Base-by-base conservation (phyloP, 2,888 invertebrate genomes). In the Penaeus monodon region DNA sequence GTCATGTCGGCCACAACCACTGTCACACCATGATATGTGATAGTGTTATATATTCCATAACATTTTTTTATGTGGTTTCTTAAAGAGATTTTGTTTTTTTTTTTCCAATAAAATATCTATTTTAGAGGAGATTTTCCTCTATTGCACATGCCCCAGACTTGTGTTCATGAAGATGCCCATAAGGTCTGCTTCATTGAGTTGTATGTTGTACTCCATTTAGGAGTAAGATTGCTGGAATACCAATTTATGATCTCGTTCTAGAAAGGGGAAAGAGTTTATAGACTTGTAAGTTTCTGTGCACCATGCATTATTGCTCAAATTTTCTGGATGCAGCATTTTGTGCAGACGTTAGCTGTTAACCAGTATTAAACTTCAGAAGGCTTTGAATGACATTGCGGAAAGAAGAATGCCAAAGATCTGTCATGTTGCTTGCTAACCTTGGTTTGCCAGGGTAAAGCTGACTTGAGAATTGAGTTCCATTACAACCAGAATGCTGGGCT, bases 1-100 rank as follows among this genome's bases (percentile, higher is more conserved):
- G 86, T 86, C 86, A 86, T 86, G 82, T 73, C 82, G 79, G 86
- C 86, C 86, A 86, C 86, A 86, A 86, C 86, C 86, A 86, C 86
- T 86, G 86, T 86, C 83, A 86, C 83, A 83, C 83, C 83, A 86
- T 86, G 86, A 86, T 82, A 82, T 82, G 86, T 86, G 86, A 86
- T 86, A 86, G 82, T 86, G 83, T 86, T 86, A 86, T 86, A 82
- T 86, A 86, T 86, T 86, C 86, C 86, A 86, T 86, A 74, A 81
- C 80, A 81, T 64, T 82, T 85, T 86, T 86, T 70, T 85, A 68
- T 86, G 77, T 78, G 70, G 38, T 63, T 70, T 70, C 66, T 44
- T 57, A 64, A 65, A 79, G 57, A 57, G 57, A 57, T 57, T 57
- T 86, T 79, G 82, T 86, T 74, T 70, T 66, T 74, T 70, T 66